A percentile compares a stretch with the other conserved stretches of the same genome.
Conservation (phyloP, 2,888 invertebrate genomes). For the Cheilosia urbana region DNA sequence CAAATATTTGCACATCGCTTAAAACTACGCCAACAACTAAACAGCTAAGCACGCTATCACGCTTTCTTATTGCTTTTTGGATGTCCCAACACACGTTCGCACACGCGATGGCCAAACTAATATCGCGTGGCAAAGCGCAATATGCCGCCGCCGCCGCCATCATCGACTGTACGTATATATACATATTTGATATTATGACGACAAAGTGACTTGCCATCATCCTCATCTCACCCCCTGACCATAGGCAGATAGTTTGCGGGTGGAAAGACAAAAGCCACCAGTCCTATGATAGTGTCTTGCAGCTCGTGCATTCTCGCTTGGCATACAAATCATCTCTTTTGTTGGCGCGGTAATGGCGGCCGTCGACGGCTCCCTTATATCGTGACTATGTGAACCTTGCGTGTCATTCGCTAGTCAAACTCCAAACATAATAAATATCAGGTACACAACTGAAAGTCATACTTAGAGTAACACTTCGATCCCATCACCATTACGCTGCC, state of each 20-base stretch:
- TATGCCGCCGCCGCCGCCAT: slow-evolving; percentile 39
- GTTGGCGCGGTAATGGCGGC: slow-evolving; percentile 21
- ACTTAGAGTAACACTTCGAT: slow-evolving; percentile 61
- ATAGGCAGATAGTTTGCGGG: slow-evolving; percentile 17
- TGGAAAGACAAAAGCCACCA: slow-evolving; percentile 26
- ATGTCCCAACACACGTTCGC: slow-evolving; percentile 34
- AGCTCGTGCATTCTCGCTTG: slow-evolving; percentile 56
- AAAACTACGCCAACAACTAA: slow-evolving; percentile 70
- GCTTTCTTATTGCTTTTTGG: slow-evolving; percentile 44
- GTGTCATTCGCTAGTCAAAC: slow-evolving; percentile 72
- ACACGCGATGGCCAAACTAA: slow-evolving; percentile 67
- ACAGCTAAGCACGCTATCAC: slow-evolving; percentile 48
- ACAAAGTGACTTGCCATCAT: slow-evolving; percentile 71
- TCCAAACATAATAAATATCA: slow-evolving; percentile 62
- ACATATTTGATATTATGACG: slow-evolving; percentile 60
- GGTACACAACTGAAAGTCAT: slow-evolving; percentile 47
- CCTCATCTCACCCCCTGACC: slow-evolving; percentile 19
- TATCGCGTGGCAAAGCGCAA: slow-evolving; percentile 70
- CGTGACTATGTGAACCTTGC: slow-evolving; percentile 72
- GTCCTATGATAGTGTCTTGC: slow-evolving; percentile 25
- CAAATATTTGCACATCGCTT: slow-evolving; percentile 74
- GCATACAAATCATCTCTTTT: slow-evolving; percentile 70
- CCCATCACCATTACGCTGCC: slow-evolving; percentile 40
- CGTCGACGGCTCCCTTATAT: slow-evolving; percentile 53
- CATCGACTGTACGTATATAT: not conserved